phyloP scores from a whole-genome alignment of 2,888 invertebrate species.

The Caradrina kadenii region DNA sequence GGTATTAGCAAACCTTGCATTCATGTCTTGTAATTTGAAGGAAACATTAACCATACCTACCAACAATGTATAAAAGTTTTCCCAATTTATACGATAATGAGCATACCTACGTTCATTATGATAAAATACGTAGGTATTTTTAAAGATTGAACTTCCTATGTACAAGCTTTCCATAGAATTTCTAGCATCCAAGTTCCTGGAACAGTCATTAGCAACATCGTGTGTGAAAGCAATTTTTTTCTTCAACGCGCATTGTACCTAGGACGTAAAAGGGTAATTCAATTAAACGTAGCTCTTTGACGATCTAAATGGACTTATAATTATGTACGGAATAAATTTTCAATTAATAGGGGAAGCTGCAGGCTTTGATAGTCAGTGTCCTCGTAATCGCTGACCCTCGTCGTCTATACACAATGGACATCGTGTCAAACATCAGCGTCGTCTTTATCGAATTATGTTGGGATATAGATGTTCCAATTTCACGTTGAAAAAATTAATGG shows the following conservation, averaged over 20 bases:
- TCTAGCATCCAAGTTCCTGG: neutral
- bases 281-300: constrained; percentile 48
- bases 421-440: constrained; percentile 50
- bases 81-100: too few species aligned
- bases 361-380: constrained; percentile 80
- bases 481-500: constrained; percentile 5
- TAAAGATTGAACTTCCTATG: neutral
- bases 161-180: neutral
- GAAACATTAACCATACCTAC: too few species aligned
- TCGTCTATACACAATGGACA: constrained; percentile 76
- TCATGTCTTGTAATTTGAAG: neutral
- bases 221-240: constrained; percentile 29
- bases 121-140: neutral
- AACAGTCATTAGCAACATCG: constrained; percentile 18
- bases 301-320: constrained; percentile 42
- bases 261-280: constrained; percentile 38
- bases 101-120: too few species aligned
- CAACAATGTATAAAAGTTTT: too few species aligned
- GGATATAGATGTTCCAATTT: constrained; percentile 17
- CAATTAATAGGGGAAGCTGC: constrained; percentile 42
- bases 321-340: constrained; percentile 42
- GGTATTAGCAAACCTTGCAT: too few species aligned
- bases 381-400: constrained; percentile 85
- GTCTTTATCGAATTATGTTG: constrained; percentile 39
- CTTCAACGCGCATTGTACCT: constrained; percentile 12